A percentile compares a stretch with the other conserved stretches of the same genome.
Evolutionary conservation across 2,113 vertebrate genomes (phyloP).

Genomic region (Charadrius vociferus): DNA sequence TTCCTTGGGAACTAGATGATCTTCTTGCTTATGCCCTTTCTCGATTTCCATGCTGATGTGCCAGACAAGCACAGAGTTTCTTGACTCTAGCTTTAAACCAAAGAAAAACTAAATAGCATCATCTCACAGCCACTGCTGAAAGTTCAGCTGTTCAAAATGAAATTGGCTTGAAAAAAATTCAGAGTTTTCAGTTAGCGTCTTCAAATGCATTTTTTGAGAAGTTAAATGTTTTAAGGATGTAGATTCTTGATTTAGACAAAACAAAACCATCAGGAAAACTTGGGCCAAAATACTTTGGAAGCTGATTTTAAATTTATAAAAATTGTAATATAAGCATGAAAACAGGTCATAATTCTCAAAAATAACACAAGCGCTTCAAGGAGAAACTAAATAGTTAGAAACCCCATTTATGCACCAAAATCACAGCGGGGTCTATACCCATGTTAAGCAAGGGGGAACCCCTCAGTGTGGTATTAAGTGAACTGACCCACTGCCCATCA

Average conservation of each 20-base stretch:
- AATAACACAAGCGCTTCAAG: not conserved
- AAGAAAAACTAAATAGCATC: not conserved
- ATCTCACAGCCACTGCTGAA: not conserved
- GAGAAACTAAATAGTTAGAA: not conserved
- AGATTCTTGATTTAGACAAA: not conserved
- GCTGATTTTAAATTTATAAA: not conserved
- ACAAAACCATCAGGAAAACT: not conserved
- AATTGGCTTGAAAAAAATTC: not conserved
- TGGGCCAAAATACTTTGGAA: not conserved
- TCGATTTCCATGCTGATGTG: not conserved
- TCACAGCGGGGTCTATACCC: not conserved
- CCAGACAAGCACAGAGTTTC: not conserved
- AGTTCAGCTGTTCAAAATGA: not conserved
- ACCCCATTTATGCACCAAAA: not conserved
- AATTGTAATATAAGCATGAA: not conserved
- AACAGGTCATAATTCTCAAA: not conserved
- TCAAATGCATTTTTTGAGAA: not conserved
- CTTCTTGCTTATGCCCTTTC: not conserved
- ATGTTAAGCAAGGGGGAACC: not conserved
- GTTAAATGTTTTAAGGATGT: not conserved
- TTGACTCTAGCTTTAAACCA: not conserved
- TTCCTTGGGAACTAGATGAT: not conserved
- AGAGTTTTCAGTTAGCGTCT: not conserved
- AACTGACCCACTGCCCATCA: accelerated
- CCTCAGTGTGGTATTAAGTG: not conserved